A percentile compares a stretch with the other conserved stretches of the same genome.
Evolutionary conservation across 2,888 invertebrate species (phyloP).

Genomic region (Timema podura): DNA sequence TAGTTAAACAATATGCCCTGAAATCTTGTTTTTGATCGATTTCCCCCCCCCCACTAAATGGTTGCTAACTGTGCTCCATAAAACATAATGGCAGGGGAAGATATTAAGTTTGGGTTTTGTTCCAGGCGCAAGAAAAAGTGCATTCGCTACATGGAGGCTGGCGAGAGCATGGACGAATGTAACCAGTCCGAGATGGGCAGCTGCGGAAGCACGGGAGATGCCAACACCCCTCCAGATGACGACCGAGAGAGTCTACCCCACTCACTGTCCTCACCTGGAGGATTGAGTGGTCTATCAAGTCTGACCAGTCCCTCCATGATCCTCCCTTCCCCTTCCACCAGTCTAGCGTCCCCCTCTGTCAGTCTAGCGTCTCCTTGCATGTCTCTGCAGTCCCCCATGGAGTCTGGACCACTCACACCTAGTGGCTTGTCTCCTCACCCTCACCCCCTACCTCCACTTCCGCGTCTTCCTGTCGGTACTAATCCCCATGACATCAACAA

Average conservation of each 20-base stretch:
- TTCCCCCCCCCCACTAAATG: too few relatives aligned
- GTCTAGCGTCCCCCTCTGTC: constrained; percentile 60
- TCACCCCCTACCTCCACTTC: constrained; percentile 47
- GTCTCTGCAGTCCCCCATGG: constrained; percentile 47
- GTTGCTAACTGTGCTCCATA: too few relatives aligned
- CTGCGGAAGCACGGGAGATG: constrained; percentile 74
- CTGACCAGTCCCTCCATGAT: constrained; percentile 67
- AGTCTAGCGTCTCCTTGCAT: constrained; percentile 57
- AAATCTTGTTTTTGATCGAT: too few relatives aligned
- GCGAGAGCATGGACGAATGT: constrained; percentile 61
- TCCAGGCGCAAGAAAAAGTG: constrained; percentile 95
- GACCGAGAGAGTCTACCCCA: constrained; percentile 61
- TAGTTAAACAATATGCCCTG: too few relatives aligned
- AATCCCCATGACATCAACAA: constrained; percentile 91
- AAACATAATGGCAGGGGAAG: too few relatives aligned
- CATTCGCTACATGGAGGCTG: constrained; percentile 90
- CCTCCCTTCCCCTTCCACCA: constrained; percentile 74
- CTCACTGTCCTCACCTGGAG: constrained; percentile 58
- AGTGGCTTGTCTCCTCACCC: constrained; percentile 31
- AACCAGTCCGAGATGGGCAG: constrained; percentile 70
- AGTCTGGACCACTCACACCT: constrained; percentile 40
- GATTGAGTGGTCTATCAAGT: constrained; percentile 62
- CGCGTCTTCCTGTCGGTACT: constrained; percentile 80
- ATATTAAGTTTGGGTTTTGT: constrained; percentile 36
- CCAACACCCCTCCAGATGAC: constrained; percentile 61